Evolutionary conservation across 2,113 vertebrate species (phyloP), one percentile per base, ranked within the genome.

Genomic region (Prietella phreatophila): DNA sequence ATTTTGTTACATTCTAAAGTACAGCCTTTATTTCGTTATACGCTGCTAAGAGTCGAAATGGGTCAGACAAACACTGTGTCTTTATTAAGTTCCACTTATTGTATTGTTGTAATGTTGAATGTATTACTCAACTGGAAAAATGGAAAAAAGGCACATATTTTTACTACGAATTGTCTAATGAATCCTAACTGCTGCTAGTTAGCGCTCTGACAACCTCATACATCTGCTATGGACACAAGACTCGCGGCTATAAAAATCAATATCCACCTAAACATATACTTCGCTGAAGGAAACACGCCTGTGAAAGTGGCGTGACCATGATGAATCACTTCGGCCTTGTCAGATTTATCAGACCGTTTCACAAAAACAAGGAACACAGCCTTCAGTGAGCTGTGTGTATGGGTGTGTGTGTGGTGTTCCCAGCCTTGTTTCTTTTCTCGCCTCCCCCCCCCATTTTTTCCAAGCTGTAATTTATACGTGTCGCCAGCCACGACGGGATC

Each of bases 381-480:
- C 65, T 25, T 55, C 14, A 69, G 30, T 71, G 50, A 39, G 53
- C 69, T 61, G 75, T 78, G 75, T 78, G 33, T 10, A 9, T 71
- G 55, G 61, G 20, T 61, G n/a, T 22, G n/a, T 22, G 53, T 61
- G 20, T 55, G 3, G 33, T 42, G 36, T 61, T 85, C 55, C 71
- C 55, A 56, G 55, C 10, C 55, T 58, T 73, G 50, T 60, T 85
- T 58, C 8, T 39, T 61, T 82, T 5, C 22, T 5, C 17, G 33
- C 9, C 2, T 33, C 6, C 7, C 42, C 42, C 47, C 47, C 1
- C 9, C 47, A 9, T 50, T 50, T 50, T 50, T 50, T 50, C 39
- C 53, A 27, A 73, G 84, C 69, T 58, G 83, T 58, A 76, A 85
- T 85, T 76, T 76, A 76, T 85, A 73, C 65, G 83, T 73, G 83